A percentile compares a stretch with the other conserved stretches of the same genome.
phyloP scores from a whole-genome alignment of 2,888 invertebrate genomes.

The Dermolepida albohirtum region DNA sequence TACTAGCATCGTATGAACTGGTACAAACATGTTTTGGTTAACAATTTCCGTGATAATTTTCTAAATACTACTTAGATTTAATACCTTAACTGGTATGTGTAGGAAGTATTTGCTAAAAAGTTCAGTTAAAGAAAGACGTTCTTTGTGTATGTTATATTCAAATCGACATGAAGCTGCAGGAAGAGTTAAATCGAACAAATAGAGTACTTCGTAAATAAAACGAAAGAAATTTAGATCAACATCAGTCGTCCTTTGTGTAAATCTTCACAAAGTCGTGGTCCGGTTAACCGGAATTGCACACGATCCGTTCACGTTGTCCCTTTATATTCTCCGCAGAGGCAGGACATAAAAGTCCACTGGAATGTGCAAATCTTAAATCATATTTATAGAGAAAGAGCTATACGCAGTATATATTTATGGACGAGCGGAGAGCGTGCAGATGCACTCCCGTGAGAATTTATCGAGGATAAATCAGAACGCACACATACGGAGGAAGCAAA shows the following conservation, averaged over 20 bases:
- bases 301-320: constrained; percentile 1
- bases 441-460: constrained; percentile 48
- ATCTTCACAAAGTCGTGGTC: constrained; percentile 11
- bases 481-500: neutral
- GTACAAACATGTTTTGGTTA: too few relatives aligned
- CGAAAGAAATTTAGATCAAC: too few relatives aligned
- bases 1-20: too few relatives aligned
- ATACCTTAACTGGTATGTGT: too few relatives aligned
- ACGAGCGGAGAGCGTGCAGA: constrained; percentile 36
- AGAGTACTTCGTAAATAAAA: too few relatives aligned
- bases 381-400: constrained; percentile 39
- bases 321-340: constrained; percentile 7
- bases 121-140: too few relatives aligned
- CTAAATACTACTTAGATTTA: too few relatives aligned
- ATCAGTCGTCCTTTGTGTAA: neutral
- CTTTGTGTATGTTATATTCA: too few relatives aligned
- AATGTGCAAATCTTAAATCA: constrained; percentile 50
- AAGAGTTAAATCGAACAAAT: too few relatives aligned
- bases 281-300: constrained; percentile 25
- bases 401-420: constrained; percentile 42
- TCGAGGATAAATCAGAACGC: constrained; percentile 44
- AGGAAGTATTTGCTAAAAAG: too few relatives aligned
- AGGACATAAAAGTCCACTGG: constrained; percentile 45
- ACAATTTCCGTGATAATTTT: too few relatives aligned
- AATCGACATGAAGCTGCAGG: too few relatives aligned